phyloP scores from a whole-genome alignment of 2,797 vertebrate species.

The Gymnoscopelus microlampas region DNA sequence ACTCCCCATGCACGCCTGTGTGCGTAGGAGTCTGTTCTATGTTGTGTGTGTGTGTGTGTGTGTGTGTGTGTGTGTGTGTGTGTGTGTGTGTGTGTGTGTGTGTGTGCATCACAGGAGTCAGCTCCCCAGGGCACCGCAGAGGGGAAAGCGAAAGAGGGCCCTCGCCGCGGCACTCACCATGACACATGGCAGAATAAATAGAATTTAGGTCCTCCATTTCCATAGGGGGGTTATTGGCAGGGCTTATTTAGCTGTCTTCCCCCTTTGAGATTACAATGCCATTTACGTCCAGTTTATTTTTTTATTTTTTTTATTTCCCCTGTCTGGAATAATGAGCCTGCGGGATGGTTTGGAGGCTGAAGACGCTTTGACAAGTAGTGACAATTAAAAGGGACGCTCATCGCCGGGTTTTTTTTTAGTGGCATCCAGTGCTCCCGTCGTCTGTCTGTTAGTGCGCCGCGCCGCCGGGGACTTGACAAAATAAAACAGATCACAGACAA shows the following conservation, averaged over 20 bases:
- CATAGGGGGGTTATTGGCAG: slow-evolving; percentile 64
- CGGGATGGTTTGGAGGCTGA: slow-evolving; percentile 57
- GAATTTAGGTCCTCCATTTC: slow-evolving; percentile 56
- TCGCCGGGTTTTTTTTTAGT: slow-evolving; percentile 65
- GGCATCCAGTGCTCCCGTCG: slow-evolving; percentile 58
- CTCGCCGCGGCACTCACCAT: slow-evolving; percentile 44
- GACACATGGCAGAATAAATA: slow-evolving; percentile 61
- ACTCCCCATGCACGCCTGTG: not conserved
- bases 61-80: slow-evolving; percentile 10
- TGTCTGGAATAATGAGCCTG: slow-evolving; percentile 73
- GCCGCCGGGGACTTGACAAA: slow-evolving; percentile 44
- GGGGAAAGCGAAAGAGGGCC: slow-evolving; percentile 36
- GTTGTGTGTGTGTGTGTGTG: slow-evolving; percentile 1
- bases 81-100: slow-evolving; percentile 18
- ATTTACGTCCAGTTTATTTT: slow-evolving; percentile 57
- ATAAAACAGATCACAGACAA: slow-evolving; percentile 47
- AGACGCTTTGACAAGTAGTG: slow-evolving; percentile 72
- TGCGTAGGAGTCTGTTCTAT: not conserved
- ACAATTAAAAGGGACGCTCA: slow-evolving; percentile 79
- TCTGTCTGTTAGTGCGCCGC: slow-evolving; percentile 27
- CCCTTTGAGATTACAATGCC: slow-evolving; percentile 56
- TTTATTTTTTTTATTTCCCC: slow-evolving; percentile 48
- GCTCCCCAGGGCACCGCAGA: slow-evolving; percentile 56
- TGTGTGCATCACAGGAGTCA: slow-evolving; percentile 38
- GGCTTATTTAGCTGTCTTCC: slow-evolving; percentile 61